phyloP scores from a whole-genome alignment of 2,888 invertebrate species.

The Opisthograptis luteolata region DNA sequence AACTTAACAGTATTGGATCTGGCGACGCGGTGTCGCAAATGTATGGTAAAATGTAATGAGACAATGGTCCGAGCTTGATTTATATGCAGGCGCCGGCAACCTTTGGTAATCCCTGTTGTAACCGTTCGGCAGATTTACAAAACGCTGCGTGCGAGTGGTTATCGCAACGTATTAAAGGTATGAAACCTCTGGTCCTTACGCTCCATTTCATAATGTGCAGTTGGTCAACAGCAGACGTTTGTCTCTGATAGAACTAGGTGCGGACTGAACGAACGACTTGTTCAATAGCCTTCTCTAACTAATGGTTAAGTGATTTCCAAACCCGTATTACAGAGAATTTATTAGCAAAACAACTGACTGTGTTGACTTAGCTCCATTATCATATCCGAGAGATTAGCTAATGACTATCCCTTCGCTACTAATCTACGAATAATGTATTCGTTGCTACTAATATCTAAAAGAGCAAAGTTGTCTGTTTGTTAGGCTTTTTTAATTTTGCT shows the following conservation, averaged over 20 bases:
- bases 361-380: background rate
- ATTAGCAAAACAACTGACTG: conserved; percentile 10
- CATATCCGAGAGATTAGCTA: background rate
- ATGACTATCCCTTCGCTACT: too few species aligned
- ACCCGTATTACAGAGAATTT: conserved; percentile 4
- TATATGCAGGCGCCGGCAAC: conserved; percentile 50
- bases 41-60: conserved; percentile 64
- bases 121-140: conserved; percentile 64
- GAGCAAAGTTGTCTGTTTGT: too few species aligned
- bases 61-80: conserved; percentile 58
- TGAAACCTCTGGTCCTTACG: conserved; percentile 59
- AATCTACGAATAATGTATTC: too few species aligned
- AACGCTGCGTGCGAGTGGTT: conserved; percentile 59
- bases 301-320: conserved; percentile 14
- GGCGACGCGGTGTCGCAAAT: conserved; percentile 62
- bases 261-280: conserved; percentile 22
- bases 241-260: conserved; percentile 53
- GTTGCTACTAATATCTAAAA: too few species aligned
- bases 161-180: conserved; percentile 57
- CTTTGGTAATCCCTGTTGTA: conserved; percentile 63
- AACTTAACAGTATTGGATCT: conserved; percentile 65
- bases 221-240: conserved; percentile 62
- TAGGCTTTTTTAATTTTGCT: too few species aligned
- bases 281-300: conserved; percentile 5
- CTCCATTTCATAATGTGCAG: conserved; percentile 71